Evolutionary conservation across 2,888 invertebrate genomes (phyloP).

Genomic region (Folsomia candida): DNA sequence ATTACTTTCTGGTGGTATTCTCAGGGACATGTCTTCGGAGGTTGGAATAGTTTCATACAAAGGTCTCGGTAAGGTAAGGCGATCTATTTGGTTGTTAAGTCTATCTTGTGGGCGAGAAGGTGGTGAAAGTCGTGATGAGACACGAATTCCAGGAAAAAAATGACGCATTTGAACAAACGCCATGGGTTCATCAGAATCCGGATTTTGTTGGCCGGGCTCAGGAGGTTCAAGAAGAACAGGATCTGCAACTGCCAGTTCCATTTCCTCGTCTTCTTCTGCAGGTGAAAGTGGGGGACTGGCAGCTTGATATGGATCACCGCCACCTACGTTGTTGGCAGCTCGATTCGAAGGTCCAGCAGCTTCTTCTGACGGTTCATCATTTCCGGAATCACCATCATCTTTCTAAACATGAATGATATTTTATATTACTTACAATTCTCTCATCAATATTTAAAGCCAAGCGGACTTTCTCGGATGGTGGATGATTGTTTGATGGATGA

Average conservation of each 20-base stretch:
- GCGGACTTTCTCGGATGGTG: too few relatives aligned
- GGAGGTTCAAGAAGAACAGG: not conserved
- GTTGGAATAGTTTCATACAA: slow-evolving; percentile 26
- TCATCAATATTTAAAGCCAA: too few relatives aligned
- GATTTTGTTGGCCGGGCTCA: not conserved
- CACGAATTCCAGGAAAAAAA: not conserved
- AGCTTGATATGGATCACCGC: not conserved
- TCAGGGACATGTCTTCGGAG: slow-evolving; percentile 34
- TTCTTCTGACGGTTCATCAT: slow-evolving; percentile 81
- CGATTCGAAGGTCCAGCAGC: slow-evolving; percentile 39
- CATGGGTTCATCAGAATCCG: slow-evolving; percentile 11
- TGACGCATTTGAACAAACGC: not conserved
- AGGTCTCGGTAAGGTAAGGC: slow-evolving; percentile 37
- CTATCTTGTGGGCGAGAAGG: slow-evolving; percentile 20
- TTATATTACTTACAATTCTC: too few relatives aligned
- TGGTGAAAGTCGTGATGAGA: not conserved
- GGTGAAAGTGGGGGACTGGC: not conserved
- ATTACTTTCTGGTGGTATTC: slow-evolving; percentile 47
- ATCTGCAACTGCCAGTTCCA: slow-evolving; percentile 34
- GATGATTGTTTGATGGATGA: too few relatives aligned
- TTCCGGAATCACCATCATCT: slow-evolving; percentile 90
- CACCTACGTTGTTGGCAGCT: not conserved
- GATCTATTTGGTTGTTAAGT: slow-evolving; percentile 34
- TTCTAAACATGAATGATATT: slow-evolving; percentile 60
- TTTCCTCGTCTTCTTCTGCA: not conserved